phyloP scores from a whole-genome alignment of 2,113 vertebrate species.

The Mastomys coucha region DNA sequence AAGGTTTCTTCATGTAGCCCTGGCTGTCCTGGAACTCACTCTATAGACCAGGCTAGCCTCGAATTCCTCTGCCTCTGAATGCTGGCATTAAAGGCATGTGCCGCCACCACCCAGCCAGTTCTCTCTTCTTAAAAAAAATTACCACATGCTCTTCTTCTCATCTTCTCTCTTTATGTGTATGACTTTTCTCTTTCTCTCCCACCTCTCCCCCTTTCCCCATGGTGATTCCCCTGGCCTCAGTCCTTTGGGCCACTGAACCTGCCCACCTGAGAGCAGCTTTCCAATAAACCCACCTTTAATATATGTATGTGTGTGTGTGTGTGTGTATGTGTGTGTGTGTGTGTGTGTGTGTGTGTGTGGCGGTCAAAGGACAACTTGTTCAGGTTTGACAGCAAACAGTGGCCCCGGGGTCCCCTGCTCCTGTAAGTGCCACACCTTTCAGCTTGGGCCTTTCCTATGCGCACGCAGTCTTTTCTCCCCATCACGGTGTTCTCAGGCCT shows the following conservation, averaged over 20 bases:
- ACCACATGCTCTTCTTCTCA: not conserved
- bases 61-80: not conserved
- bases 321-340: not conserved
- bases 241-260: too few relatives aligned
- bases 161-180: too few relatives aligned
- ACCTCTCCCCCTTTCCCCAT: too few relatives aligned
- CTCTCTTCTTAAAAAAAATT: not conserved
- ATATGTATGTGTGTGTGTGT: too few relatives aligned
- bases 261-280: too few relatives aligned
- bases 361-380: not conserved
- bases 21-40: not conserved
- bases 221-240: too few relatives aligned
- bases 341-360: not conserved
- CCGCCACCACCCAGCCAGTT: not conserved
- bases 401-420: not conserved
- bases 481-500: not conserved
- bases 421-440: not conserved
- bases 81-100: not conserved
- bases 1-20: not conserved
- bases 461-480: not conserved
- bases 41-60: not conserved
- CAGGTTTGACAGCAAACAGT: not conserved
- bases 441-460: not conserved
- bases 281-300: too few relatives aligned
- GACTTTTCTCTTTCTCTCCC: too few relatives aligned